Conservation (phyloP, 2,888 invertebrate species). For the Dasypolia templi region DNA sequence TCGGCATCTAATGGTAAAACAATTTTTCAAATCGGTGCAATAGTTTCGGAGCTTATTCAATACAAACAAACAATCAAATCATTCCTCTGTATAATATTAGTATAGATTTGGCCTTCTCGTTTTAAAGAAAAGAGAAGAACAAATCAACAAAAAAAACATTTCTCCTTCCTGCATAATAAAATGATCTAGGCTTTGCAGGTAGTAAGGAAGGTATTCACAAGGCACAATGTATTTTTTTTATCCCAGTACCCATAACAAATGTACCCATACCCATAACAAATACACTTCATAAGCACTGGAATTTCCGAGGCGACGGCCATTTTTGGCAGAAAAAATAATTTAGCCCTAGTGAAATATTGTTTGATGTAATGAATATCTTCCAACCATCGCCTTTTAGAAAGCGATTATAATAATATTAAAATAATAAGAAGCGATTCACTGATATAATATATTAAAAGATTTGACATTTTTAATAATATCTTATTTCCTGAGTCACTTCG, state of each 20-base stretch:
- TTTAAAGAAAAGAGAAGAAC: too few species aligned
- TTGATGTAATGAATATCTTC: slow-evolving; percentile 74
- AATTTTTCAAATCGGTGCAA: too few species aligned
- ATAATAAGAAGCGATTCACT: slow-evolving; percentile 35
- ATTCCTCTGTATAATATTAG: too few species aligned
- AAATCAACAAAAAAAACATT: too few species aligned
- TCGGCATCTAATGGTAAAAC: too few species aligned
- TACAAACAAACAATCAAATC: too few species aligned
- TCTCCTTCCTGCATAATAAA: neutral
- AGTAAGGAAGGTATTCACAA: neutral
- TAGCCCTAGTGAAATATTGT: slow-evolving; percentile 71
- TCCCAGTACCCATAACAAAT: neutral
- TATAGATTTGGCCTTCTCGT: too few species aligned
- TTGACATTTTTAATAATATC: slow-evolving; percentile 33
- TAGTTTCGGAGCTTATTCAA: too few species aligned
- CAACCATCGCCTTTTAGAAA: slow-evolving; percentile 54
- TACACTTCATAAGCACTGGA: slow-evolving; percentile 35
- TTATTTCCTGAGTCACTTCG: slow-evolving; percentile 14
- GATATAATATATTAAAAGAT: too few species aligned
- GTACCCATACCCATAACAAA: too few species aligned
- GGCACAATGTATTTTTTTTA: neutral
- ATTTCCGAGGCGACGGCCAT: slow-evolving; percentile 30
- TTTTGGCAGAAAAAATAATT: slow-evolving; percentile 72
- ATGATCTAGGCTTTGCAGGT: neutral
- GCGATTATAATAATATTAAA: slow-evolving; percentile 62